These are phyloP conservation scores for Eupithecia tripunctaria DNA, from an alignment of 2,888 invertebrate genomes.

Conservation along the genomic window DNA sequence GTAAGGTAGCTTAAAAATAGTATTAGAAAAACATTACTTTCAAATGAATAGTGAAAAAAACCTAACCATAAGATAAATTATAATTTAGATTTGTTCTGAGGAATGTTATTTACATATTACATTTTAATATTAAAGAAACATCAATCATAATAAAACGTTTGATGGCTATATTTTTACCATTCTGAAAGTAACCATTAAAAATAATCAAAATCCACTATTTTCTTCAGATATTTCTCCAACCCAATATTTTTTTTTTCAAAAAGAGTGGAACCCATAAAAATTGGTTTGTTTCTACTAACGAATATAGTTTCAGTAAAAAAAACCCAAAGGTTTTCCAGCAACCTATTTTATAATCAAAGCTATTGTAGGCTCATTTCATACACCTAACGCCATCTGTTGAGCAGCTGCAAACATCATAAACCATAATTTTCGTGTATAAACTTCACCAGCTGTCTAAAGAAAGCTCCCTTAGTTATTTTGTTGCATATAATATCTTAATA, in stretches of 20 bases:
- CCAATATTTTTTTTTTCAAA: background rate
- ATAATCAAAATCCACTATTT: background rate
- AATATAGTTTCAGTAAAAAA: background rate
- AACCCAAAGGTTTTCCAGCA: background rate
- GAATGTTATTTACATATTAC: constrained; percentile 41
- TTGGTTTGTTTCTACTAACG: background rate
- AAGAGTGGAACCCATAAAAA: background rate
- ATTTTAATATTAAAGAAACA: background rate
- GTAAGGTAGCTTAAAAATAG: constrained; percentile 1
- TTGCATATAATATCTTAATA: constrained; percentile 17
- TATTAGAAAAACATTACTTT: constrained; percentile 19
- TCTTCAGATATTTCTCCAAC: background rate
- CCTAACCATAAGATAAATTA: constrained; percentile 6
- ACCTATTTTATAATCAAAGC: background rate
- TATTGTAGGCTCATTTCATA: background rate
- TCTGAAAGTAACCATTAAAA: background rate
- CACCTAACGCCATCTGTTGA: constrained; percentile 17
- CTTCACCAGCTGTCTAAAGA: constrained; percentile 22
- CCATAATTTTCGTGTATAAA: background rate
- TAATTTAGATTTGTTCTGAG: constrained; percentile 24
- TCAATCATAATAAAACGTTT: background rate
- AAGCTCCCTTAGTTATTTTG: constrained; percentile 23
- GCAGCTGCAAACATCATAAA: constrained; percentile 19
- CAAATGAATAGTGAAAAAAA: constrained; percentile 21
- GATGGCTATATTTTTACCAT: background rate